Percentiles rank a stretch among this genome's conserved stretches.
Conservation (phyloP, 2,888 invertebrate genomes). For the Kuschelorhynchus macadamiae region DNA sequence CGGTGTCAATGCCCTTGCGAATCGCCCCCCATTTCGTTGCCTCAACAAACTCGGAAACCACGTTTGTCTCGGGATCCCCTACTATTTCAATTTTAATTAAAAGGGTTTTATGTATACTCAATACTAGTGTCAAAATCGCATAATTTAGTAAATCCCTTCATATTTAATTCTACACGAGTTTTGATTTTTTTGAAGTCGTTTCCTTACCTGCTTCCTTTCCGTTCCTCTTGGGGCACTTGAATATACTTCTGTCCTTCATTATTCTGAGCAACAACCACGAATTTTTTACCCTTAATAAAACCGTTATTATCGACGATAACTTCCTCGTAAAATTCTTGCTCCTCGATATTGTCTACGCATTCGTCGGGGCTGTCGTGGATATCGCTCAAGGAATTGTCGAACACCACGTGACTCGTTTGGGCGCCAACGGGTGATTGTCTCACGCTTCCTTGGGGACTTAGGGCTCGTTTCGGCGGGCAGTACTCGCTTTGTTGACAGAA, state of each 20-base stretch:
- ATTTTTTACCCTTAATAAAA: conserved; percentile 65
- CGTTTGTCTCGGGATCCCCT: too few species aligned
- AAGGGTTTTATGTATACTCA: too few species aligned
- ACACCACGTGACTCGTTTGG: conserved; percentile 60
- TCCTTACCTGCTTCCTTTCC: conserved; percentile 61
- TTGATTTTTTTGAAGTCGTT: too few species aligned
- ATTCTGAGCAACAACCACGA: conserved; percentile 66
- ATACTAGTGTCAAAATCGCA: too few species aligned
- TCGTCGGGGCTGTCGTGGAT: conserved; percentile 51
- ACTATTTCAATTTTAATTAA: too few species aligned
- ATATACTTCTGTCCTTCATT: conserved; percentile 57
- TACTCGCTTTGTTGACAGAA: conserved; percentile 85
- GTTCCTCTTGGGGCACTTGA: conserved; percentile 63
- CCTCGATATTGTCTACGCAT: conserved; percentile 58
- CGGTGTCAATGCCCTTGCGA: too few species aligned
- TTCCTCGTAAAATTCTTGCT: conserved; percentile 68
- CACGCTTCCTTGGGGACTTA: conserved; percentile 55
- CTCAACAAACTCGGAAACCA: too few species aligned
- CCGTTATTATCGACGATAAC: conserved; percentile 65
- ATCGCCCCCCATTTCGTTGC: too few species aligned
- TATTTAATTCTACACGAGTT: too few species aligned
- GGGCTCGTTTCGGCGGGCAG: conserved; percentile 67
- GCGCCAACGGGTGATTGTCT: conserved; percentile 67
- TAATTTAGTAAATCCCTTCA: too few species aligned
- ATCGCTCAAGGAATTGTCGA: conserved; percentile 57